phyloP scores from a whole-genome alignment of 2,113 vertebrate genomes.

The Crotalus viridis region DNA sequence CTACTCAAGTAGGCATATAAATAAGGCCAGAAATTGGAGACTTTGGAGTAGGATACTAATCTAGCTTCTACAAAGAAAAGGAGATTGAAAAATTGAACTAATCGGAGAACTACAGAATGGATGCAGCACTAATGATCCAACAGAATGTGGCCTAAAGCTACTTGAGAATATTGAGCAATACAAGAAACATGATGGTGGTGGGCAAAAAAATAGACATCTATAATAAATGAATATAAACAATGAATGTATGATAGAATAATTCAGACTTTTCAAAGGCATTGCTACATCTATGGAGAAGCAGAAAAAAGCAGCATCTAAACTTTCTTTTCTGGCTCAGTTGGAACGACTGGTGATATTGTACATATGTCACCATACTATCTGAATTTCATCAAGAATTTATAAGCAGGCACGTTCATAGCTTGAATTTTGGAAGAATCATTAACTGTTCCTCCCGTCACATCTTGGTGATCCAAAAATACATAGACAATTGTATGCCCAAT shows the following conservation, averaged over 20 bases:
- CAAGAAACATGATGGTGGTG: background rate
- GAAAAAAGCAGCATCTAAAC: background rate
- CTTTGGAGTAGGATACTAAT: background rate
- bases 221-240: background rate
- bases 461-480: slow-evolving; percentile 40
- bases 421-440: background rate
- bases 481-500: slow-evolving; percentile 28
- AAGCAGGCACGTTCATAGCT: background rate
- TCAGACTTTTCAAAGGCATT: background rate
- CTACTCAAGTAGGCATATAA: too few species aligned
- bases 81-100: background rate
- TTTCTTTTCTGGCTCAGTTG: background rate
- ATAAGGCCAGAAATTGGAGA: background rate
- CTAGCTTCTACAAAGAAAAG: background rate
- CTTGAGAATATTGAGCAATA: background rate
- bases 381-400: background rate
- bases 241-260: background rate
- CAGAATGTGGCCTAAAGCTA: background rate
- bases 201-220: background rate
- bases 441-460: background rate
- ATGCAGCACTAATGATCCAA: background rate
- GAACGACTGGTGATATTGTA: background rate
- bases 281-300: background rate
- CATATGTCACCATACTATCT: background rate
- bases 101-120: background rate